Base-by-base conservation (phyloP, 2,113 vertebrate species). In the Dasyprocta punctata region DNA sequence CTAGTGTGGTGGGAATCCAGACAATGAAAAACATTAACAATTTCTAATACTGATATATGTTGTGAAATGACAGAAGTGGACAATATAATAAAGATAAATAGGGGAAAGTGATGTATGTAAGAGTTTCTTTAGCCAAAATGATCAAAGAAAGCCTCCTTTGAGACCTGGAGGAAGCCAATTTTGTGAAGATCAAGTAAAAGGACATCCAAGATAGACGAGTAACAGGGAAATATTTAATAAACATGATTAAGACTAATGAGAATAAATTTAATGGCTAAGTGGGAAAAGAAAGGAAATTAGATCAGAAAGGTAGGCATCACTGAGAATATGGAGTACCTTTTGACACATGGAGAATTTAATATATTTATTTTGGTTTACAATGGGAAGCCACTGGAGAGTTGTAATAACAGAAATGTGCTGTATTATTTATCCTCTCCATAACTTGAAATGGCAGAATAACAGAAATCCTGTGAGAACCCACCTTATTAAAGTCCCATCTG, bases 401-500 rank as follows among this genome's bases (percentile, higher is more conserved):
- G 38, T 77, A 61, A 85, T 69, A 91, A 75, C 38, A 85, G 24
- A 11, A 75, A 0, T 26, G 12, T 60, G 49, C 38, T 22, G 8
- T 86, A 86, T 24, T 22, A 94, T 96, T 95, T 90, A 56, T 71
- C n/a, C 6, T 73, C 33, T 94, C 81, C n/a, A 30, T 44, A 81
- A 33, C 65, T 90, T 85, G 52, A 86, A 90, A 90, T 13, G 65
- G 54, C 41, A 94, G 49, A 96, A 71, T 84, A 88, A 78, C 44
- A 94, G 75, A 90, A 85, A 97, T 77, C 90, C 69, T 97, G 12
- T 16, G 89, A 96, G 86, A 98, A 3, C 7, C 26, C 28, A 93
- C 58, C 52, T 92, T 95, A 94, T 94, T 96, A 95, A 96, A 93
- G 38, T 91, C 67, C 82, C 94, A 96, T 92, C 91, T 97, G 96